phyloP scores from a whole-genome alignment of 2,113 vertebrate species.

The Motacilla tschutschensis region DNA sequence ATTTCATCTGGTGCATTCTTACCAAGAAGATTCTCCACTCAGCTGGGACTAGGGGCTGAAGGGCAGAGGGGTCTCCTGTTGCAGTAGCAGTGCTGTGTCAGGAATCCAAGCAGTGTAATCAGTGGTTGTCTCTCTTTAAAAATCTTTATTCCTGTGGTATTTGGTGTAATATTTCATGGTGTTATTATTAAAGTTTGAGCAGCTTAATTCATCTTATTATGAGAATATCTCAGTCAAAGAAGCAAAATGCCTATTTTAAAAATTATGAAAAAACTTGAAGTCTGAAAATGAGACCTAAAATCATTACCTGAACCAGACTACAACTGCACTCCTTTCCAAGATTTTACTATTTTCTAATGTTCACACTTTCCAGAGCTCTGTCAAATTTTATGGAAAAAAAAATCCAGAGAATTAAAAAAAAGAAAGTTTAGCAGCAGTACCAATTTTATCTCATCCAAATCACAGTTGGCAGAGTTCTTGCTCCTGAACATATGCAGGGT shows the following conservation, averaged over 20 bases:
- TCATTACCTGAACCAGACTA: background rate
- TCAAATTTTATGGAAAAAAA: background rate
- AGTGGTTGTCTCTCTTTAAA: background rate
- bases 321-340: background rate
- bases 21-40: background rate
- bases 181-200: background rate
- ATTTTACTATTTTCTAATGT: background rate
- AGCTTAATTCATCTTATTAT: background rate
- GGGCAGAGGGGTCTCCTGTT: background rate
- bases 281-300: background rate
- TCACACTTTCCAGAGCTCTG: background rate
- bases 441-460: background rate
- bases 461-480: background rate
- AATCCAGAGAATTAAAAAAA: background rate
- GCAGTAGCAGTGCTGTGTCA: background rate
- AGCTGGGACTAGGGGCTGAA: background rate
- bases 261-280: background rate
- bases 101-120: background rate
- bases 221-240: background rate
- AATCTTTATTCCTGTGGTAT: background rate
- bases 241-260: background rate
- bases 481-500: background rate
- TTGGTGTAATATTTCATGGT: background rate
- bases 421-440: background rate
- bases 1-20: background rate